These are phyloP conservation scores for Corvus cornix DNA, from an alignment of 2,113 vertebrate genomes.

Conservation along the genomic window DNA sequence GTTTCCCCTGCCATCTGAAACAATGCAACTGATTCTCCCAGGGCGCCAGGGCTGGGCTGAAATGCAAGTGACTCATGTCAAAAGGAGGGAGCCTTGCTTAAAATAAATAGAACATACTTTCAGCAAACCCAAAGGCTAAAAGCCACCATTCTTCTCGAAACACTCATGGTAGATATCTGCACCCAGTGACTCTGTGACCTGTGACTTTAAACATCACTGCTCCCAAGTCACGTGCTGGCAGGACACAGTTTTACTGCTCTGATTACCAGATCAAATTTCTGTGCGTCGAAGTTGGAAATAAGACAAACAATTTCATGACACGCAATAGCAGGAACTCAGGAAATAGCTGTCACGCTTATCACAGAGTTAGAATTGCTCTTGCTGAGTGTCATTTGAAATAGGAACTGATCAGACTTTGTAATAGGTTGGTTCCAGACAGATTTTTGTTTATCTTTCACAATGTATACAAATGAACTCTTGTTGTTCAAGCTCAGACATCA, in stretches of 20 bases:
- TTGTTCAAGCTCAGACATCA: neutral
- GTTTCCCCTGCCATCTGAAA: neutral
- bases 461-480: neutral
- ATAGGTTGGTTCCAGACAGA: neutral
- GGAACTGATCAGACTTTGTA: neutral
- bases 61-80: neutral
- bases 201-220: neutral
- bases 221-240: neutral
- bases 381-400: neutral
- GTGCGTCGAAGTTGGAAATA: neutral
- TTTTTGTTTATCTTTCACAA: neutral
- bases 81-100: neutral
- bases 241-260: neutral
- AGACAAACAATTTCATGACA: neutral
- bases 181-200: neutral
- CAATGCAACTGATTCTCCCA: slow-evolving; percentile 31
- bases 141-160: neutral
- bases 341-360: neutral
- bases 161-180: neutral
- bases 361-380: neutral
- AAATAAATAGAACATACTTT: neutral
- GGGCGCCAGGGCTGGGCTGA: neutral
- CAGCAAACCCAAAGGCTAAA: neutral
- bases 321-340: neutral
- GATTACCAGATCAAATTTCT: neutral